These are phyloP conservation scores for Campaea margaritaria DNA, from an alignment of 2,888 invertebrate genomes.

Conservation along the genomic window DNA sequence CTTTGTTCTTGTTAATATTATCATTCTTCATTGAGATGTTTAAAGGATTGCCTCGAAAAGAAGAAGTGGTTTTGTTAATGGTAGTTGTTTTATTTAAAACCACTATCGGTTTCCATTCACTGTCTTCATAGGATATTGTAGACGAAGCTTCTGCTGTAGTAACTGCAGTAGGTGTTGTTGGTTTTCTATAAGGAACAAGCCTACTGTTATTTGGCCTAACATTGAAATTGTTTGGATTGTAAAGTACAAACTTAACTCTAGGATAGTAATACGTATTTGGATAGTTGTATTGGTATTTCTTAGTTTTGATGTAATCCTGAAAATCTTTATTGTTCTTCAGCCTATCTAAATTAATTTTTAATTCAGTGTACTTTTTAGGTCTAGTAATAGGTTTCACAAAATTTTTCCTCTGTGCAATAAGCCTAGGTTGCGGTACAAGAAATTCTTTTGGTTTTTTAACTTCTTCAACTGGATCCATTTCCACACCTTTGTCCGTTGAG, in stretches of 20 bases:
- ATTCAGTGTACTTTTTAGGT: conserved; percentile 74
- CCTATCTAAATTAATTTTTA: conserved; percentile 73
- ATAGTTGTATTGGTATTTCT: conserved; percentile 79
- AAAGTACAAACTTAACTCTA: conserved; percentile 70
- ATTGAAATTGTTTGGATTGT: conserved; percentile 64
- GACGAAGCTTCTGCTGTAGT: conserved; percentile 41
- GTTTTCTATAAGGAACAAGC: conserved; percentile 60
- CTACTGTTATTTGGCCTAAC: conserved; percentile 66
- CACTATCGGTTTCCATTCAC: conserved; percentile 74
- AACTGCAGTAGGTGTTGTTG: conserved; percentile 46
- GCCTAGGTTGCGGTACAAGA: conserved; percentile 74
- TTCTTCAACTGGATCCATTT: conserved; percentile 59
- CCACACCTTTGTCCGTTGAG: conserved; percentile 63
- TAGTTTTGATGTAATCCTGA: conserved; percentile 75
- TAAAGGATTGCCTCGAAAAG: background rate
- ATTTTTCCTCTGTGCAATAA: conserved; percentile 77
- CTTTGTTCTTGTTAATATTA: conserved; percentile 19
- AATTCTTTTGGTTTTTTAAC: conserved; percentile 70
- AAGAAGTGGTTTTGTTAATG: conserved; percentile 8
- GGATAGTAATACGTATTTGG: conserved; percentile 77
- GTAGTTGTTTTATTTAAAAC: conserved; percentile 52
- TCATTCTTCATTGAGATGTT: conserved; percentile 25
- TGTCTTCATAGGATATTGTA: conserved; percentile 47
- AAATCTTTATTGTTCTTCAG: conserved; percentile 78
- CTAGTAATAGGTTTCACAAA: conserved; percentile 57